Evolutionary conservation across 2,888 invertebrate species (phyloP).

Genomic region (Philereme transversata): DNA sequence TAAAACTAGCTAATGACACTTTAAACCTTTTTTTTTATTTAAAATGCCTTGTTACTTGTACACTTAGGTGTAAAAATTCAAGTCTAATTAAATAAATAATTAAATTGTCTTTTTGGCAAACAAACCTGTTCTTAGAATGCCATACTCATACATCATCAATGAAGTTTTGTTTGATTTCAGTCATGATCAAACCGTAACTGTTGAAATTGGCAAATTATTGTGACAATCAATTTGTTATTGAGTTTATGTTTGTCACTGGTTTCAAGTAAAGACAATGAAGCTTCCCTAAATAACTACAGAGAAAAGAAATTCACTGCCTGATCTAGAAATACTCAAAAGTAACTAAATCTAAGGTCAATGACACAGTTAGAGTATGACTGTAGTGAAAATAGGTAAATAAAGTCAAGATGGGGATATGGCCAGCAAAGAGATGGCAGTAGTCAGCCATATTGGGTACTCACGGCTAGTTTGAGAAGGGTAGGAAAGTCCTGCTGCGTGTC

Average conservation of each 20-base stretch:
- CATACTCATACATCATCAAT: slow-evolving; percentile 8
- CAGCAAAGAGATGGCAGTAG: slow-evolving; percentile 30
- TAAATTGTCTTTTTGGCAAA: slow-evolving; percentile 5
- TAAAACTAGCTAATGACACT: too few species aligned
- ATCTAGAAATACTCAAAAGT: not conserved
- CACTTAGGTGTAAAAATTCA: too few species aligned
- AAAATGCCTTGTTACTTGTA: too few species aligned
- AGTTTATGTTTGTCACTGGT: not conserved
- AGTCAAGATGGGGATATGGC: slow-evolving; percentile 26
- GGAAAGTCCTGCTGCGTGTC: slow-evolving; percentile 72
- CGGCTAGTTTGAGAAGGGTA: slow-evolving; percentile 75
- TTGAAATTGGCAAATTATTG: not conserved
- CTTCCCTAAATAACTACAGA: not conserved
- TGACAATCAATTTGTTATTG: not conserved
- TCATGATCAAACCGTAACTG: not conserved
- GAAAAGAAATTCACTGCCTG: not conserved
- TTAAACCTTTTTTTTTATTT: too few species aligned
- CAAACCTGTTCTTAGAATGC: slow-evolving; percentile 32
- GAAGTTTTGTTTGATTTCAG: not conserved
- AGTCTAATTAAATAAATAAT: not conserved
- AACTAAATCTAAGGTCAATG: slow-evolving; percentile 40
- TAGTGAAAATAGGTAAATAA: slow-evolving; percentile 35
- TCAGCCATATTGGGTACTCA: slow-evolving; percentile 68
- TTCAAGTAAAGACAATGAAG: not conserved
- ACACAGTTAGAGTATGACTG: slow-evolving; percentile 26